Percentiles rank a stretch among this genome's conserved stretches.
phyloP scores from a whole-genome alignment of 2,113 vertebrate species.

The Alectura lathami region DNA sequence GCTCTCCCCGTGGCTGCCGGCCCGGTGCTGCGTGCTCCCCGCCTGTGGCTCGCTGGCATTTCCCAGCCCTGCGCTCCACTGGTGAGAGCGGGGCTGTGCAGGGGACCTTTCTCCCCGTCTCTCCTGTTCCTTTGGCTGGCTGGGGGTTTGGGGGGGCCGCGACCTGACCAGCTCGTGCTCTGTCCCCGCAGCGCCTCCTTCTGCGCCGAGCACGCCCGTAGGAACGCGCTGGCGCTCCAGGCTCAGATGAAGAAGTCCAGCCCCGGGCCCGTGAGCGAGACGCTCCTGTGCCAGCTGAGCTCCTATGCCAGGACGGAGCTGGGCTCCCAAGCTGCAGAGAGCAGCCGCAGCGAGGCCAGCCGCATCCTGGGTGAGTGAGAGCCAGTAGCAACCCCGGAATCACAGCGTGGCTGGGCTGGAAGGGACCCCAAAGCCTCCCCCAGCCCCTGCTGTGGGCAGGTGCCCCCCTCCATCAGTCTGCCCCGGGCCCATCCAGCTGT shows the following conservation, averaged over 20 bases:
- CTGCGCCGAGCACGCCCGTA: constrained; percentile 90
- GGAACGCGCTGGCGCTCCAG: constrained; percentile 87
- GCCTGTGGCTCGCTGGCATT: background rate
- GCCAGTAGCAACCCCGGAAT: too few relatives aligned
- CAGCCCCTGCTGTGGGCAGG: too few relatives aligned
- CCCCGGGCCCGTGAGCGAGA: constrained; percentile 82
- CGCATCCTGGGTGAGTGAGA: constrained; percentile 85
- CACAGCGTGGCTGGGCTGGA: too few relatives aligned
- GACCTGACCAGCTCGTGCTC: rapidly evolving
- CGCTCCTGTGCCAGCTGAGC: constrained; percentile 91
- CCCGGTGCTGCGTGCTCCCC: background rate
- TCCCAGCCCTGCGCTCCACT: background rate
- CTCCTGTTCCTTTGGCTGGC: rapidly evolving
- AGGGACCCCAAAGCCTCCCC: too few relatives aligned
- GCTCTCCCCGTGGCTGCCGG: background rate
- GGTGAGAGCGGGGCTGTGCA: too few relatives aligned
- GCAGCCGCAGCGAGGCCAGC: constrained; percentile 85
- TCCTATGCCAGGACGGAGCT: constrained; percentile 84
- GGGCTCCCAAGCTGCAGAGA: constrained; percentile 78
- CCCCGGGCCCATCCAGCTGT: too few relatives aligned
- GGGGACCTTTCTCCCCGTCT: rapidly evolving
- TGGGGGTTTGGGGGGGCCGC: background rate
- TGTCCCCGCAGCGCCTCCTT: constrained; percentile 79
- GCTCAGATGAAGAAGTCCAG: constrained; percentile 89
- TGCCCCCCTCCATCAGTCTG: too few relatives aligned